phyloP scores from a whole-genome alignment of 2,113 vertebrate genomes.

The Antechinus stuartii region DNA sequence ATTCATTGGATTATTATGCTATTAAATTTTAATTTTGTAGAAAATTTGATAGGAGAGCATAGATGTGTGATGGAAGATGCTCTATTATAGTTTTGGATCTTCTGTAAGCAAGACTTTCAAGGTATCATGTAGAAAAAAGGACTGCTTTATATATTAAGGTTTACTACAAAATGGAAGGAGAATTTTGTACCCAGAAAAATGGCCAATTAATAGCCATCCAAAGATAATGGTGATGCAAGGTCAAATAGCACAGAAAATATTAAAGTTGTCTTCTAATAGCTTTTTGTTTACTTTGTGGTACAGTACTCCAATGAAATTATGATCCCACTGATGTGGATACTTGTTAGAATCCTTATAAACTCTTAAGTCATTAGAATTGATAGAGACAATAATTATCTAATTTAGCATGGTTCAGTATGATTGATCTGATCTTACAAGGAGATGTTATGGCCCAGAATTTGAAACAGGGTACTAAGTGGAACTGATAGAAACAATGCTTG shows the following conservation, averaged over 20 bases:
- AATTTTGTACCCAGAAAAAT: conserved; percentile 34
- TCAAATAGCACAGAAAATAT: background rate
- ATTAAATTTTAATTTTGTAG: conserved; percentile 62
- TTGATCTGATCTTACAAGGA: too few relatives aligned
- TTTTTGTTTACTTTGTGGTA: background rate
- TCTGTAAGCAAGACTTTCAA: conserved; percentile 13
- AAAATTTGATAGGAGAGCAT: conserved; percentile 37
- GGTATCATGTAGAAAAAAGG: background rate
- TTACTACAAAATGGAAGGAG: background rate
- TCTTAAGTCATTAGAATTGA: too few relatives aligned
- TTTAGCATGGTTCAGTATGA: too few relatives aligned
- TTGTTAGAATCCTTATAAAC: too few relatives aligned
- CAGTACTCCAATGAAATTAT: background rate
- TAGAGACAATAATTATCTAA: too few relatives aligned
- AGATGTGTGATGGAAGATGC: background rate
- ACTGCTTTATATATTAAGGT: background rate
- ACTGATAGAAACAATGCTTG: too few relatives aligned
- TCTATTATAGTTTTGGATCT: conserved; percentile 51
- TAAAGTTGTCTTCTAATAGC: background rate
- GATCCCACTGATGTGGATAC: background rate
- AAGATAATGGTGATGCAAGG: conserved; percentile 3
- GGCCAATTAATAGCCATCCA: conserved; percentile 35
- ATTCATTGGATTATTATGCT: conserved; percentile 47
- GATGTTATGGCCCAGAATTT: too few relatives aligned
- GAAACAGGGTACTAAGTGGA: too few relatives aligned